Evolutionary conservation across 2,113 vertebrate genomes (phyloP), one percentile per base, ranked within the genome.

Genomic region (Hippocampus comes): DNA sequence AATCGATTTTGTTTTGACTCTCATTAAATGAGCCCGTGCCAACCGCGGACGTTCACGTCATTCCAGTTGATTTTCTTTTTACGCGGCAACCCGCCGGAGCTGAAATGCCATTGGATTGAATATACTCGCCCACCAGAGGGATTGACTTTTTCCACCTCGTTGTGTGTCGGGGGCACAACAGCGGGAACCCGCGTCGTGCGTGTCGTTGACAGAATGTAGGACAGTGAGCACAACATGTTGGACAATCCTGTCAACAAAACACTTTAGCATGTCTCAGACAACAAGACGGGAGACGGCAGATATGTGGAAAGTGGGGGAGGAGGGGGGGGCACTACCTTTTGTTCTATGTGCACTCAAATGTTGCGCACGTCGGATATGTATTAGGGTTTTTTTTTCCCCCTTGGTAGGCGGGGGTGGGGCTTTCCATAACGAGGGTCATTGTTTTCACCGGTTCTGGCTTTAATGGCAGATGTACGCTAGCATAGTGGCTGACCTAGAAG

Each of bases 401-500:
- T 27, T n/a, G 21, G 12, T 12, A 14, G 27, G 51, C 55, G 48
- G 76, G 71, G 56, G n/a, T 78, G 72, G 74, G 78, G 64, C 27
- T 34, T 20, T 65, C 63, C 73, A 87, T 82, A 84, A 83, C 68
- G n/a, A 67, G 66, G 72, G 55, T n/a, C 56, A 79, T 80, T 87
- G 82, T 84, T 88, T 89, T 69, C 72, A 69, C n/a, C 1, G 79
- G 71, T 73, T 49, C 66, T 43, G 42, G 72, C 77, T 82, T 83
- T 82, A 27, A 84, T 81, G 86, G 81, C 86, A 89, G 88, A 86
- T 88, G 82, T 76, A 84, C 79, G 70, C 46, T 63, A 71, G 75
- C 75, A 55, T 75, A 69, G 67, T 76, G 14, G 34, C 66, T 85
- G 89, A 91, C 89, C 89, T 88, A 89, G 63, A 85, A 89, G 79